Evolutionary conservation across 2,797 vertebrate species (phyloP).

Genomic region (Hippopotamyrus pictus): DNA sequence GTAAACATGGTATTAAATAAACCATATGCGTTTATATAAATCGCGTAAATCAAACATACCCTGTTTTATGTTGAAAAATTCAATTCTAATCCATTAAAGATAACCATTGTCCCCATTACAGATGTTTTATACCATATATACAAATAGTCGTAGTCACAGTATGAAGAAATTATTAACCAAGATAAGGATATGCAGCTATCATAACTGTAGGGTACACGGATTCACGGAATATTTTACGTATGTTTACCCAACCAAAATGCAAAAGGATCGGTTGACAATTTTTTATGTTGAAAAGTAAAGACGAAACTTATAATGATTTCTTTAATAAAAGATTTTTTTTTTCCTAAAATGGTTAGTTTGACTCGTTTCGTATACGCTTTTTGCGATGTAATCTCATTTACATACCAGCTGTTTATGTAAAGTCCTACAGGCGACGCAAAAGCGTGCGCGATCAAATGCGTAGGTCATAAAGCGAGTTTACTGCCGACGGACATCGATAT

Average conservation of each 20-base stretch:
- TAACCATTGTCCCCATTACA: background rate
- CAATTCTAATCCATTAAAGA: background rate
- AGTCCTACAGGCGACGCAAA: background rate
- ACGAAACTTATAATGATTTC: background rate
- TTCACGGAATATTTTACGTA: background rate
- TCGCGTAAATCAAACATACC: background rate
- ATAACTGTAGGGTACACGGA: background rate
- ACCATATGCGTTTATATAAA: background rate
- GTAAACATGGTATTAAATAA: background rate
- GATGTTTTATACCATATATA: background rate
- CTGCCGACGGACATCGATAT: conserved; percentile 4
- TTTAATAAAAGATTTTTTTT: background rate
- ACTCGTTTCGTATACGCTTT: background rate
- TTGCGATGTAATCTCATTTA: background rate
- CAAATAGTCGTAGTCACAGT: background rate
- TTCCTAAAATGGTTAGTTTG: background rate
- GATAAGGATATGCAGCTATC: background rate
- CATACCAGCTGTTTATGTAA: background rate
- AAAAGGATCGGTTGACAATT: background rate
- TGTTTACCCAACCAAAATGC: background rate
- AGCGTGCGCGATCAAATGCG: conserved; percentile 5
- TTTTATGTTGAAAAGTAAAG: background rate
- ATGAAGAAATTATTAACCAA: background rate
- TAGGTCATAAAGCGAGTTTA: conserved; percentile 12
- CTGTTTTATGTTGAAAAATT: background rate